Evolutionary conservation across 2,797 vertebrate genomes (phyloP).

Genomic region (Betta splendens): DNA sequence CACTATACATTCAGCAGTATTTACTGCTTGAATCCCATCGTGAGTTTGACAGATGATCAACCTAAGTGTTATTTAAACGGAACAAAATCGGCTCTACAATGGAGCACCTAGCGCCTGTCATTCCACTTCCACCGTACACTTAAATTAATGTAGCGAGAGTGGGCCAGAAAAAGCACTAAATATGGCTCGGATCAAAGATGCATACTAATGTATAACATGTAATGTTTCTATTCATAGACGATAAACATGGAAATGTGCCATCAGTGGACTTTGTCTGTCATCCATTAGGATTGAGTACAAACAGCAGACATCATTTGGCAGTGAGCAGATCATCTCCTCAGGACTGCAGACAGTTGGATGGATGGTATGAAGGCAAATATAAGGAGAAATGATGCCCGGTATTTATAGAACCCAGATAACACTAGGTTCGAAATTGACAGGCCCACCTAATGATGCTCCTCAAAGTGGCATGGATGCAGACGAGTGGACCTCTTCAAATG

Average conservation of each 20-base stretch:
- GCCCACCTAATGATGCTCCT: constrained; percentile 83
- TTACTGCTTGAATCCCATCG: constrained; percentile 51
- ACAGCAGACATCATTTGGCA: constrained; percentile 45
- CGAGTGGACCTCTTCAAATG: constrained; percentile 80
- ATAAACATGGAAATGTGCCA: not conserved
- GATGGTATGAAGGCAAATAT: constrained; percentile 60
- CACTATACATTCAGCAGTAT: constrained; percentile 48
- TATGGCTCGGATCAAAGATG: not conserved
- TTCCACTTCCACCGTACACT: constrained; percentile 4
- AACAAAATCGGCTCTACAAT: constrained; percentile 44
- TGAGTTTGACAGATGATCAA: constrained; percentile 51
- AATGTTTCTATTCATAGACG: not conserved
- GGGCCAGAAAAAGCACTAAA: constrained; percentile 1
- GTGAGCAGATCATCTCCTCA: constrained; percentile 45
- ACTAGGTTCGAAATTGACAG: constrained; percentile 78
- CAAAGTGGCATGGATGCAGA: constrained; percentile 81
- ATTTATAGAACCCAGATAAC: constrained; percentile 82
- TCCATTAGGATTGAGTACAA: constrained; percentile 45
- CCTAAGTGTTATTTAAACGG: constrained; percentile 40
- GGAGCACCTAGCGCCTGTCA: constrained; percentile 54
- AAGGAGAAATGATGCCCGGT: constrained; percentile 67
- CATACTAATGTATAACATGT: constrained; percentile 1
- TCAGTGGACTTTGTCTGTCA: constrained; percentile 12
- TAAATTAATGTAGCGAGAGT: constrained; percentile 27
- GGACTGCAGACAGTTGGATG: constrained; percentile 53